Base-by-base conservation (phyloP, 2,113 vertebrate species). In the Triplophysa siluroides region DNA sequence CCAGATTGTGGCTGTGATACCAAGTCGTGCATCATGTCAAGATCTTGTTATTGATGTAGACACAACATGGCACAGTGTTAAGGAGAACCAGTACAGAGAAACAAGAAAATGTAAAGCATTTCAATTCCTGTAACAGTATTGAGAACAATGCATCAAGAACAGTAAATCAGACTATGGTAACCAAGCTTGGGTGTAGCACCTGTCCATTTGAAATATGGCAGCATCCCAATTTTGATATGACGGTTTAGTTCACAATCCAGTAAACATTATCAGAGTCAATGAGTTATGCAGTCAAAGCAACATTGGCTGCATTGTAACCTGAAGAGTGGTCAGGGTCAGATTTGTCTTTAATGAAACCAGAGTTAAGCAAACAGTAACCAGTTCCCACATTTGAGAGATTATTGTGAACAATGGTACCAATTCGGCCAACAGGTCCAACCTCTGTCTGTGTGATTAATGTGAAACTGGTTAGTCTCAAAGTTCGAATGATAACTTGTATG, bases 111-210 rank as follows among this genome's bases (percentile, higher is more conserved):
- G 3, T 56, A 43, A 43, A 23, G 24, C 33, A 52, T 65, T n/a
- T 23, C 56, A 66, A 80, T 56, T 2, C 33, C 33, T 64, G 12
- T 33, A 83, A 71, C 68, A 70, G 78, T 73, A 75, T 33, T 50
- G n/a, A 41, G 21, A 60, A 8, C 47, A 21, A 62, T 70, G 45
- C 21, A 2, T 71, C 50, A 45, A 68, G 19, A 13, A 19, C 33
- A 10, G 67, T 61, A 21, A 21, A 58, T 21, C 50, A 47, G 23
- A 70, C 70, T 54, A 67, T 14, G 23, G 65, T 67, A 52, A 66
- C 43, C 43, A 50, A 62, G 73, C 61, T 73, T 29, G 11, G 23
- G 52, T 67, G 71, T 79, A 85, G 80, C 83, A 85, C 83, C 80
- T 76, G 50, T 61, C 60, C 3, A 3, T 67, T 19, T 4, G 63